Evolutionary conservation across 2,888 invertebrate species (phyloP).

Genomic region (Argyra leucocephala): DNA sequence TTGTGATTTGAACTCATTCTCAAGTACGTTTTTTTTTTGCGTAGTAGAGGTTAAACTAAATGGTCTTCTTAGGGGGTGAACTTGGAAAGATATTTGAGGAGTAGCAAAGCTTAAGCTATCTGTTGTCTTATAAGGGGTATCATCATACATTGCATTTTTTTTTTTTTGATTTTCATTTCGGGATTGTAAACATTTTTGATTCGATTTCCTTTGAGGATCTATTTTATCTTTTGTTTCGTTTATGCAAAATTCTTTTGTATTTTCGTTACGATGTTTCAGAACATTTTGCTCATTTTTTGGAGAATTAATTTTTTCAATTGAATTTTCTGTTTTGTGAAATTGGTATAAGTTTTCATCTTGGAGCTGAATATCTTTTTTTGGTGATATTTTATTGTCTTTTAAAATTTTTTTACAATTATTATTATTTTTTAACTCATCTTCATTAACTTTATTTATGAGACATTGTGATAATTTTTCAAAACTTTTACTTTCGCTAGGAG

Average conservation of each 20-base stretch:
- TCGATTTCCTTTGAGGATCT: neutral
- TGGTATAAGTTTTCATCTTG: too few relatives aligned
- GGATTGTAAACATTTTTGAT: neutral
- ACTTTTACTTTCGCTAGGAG: too few relatives aligned
- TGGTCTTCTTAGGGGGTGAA: constrained; percentile 13
- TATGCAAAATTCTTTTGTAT: neutral
- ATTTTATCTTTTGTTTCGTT: neutral
- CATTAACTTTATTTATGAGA: neutral
- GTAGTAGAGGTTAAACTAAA: constrained; percentile 2
- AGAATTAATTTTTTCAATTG: too few relatives aligned
- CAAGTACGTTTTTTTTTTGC: constrained; percentile 25
- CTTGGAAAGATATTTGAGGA: constrained; percentile 31
- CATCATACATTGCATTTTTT: constrained; percentile 18
- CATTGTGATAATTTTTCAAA: too few relatives aligned
- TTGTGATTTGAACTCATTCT: constrained; percentile 38
- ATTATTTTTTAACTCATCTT: neutral
- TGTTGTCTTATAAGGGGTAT: constrained; percentile 29
- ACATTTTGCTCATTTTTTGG: neutral
- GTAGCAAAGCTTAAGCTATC: constrained; percentile 34
- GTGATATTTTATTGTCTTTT: too few relatives aligned
- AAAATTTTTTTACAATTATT: too few relatives aligned
- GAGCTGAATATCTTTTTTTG: constrained; percentile 7
- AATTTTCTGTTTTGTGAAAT: neutral
- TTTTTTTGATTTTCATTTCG: neutral
- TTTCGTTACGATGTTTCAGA: neutral